phyloP scores from a whole-genome alignment of 2,888 invertebrate genomes.

The Conops quadrifasciatus region DNA sequence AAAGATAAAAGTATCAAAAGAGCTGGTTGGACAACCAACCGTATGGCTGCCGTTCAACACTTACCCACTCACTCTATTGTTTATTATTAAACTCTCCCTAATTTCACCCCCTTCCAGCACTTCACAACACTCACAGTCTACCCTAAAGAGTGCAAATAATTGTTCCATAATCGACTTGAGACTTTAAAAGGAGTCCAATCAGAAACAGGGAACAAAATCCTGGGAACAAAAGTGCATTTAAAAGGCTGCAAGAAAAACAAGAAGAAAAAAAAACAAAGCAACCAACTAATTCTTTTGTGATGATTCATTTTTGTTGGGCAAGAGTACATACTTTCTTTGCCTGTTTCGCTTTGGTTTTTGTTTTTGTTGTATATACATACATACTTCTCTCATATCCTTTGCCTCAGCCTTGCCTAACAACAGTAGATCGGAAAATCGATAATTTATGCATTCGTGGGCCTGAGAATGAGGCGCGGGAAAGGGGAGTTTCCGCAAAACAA shows the following conservation, averaged over 20 bases:
- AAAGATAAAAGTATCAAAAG: background rate
- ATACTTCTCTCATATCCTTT: background rate
- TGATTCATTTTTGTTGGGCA: conserved; percentile 11
- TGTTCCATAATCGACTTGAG: conserved; percentile 9
- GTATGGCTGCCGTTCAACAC: background rate
- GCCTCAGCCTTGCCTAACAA: background rate
- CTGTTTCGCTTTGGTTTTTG: too few species aligned
- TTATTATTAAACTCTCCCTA: too few species aligned
- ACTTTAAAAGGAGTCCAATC: conserved; percentile 1
- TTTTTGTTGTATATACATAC: background rate
- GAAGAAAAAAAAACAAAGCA: too few species aligned
- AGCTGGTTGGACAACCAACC: background rate
- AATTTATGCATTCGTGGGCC: conserved; percentile 10
- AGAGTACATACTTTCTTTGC: background rate
- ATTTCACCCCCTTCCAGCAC: too few species aligned
- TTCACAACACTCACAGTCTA: too few species aligned
- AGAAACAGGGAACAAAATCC: background rate
- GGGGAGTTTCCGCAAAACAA: background rate
- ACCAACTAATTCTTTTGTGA: background rate
- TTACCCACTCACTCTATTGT: background rate
- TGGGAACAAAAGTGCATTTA: conserved; percentile 1
- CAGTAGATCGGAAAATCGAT: conserved; percentile 15
- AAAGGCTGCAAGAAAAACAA: background rate
- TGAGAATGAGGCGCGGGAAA: background rate
- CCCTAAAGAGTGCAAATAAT: conserved; percentile 18